These are phyloP conservation scores for Planiliza haematocheilus DNA, from an alignment of 2,113 vertebrate species.

Conservation along the genomic window DNA sequence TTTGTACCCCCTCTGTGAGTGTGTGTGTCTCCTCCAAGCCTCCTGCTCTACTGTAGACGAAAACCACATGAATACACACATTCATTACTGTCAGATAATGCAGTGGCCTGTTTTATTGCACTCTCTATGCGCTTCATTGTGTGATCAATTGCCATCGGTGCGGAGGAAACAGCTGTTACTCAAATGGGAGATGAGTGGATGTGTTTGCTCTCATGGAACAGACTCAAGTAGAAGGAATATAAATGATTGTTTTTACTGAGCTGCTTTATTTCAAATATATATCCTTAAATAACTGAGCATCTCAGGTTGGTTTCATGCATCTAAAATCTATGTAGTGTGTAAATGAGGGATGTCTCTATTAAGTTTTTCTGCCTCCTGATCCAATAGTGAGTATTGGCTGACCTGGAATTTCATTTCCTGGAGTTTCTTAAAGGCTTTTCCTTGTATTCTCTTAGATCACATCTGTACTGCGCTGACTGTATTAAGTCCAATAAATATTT, in stretches of 20 bases:
- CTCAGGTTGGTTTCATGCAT: neutral
- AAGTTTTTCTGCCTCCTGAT: too few species aligned
- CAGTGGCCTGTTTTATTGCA: conserved; percentile 46
- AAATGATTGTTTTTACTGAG: neutral
- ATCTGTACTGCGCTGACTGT: too few species aligned
- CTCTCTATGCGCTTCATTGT: conserved; percentile 25
- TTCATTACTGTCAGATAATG: conserved; percentile 58
- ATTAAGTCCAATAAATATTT: too few species aligned
- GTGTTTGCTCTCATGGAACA: neutral
- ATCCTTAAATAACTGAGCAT: too few species aligned
- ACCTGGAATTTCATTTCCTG: too few species aligned
- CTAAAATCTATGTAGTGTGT: neutral
- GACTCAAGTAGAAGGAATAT: neutral
- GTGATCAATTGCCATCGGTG: conserved; percentile 17
- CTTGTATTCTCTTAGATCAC: too few species aligned
- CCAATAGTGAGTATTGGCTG: too few species aligned
- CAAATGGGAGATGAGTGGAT: conserved; percentile 12
- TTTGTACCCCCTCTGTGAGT: conserved; percentile 62
- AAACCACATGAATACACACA: conserved; percentile 65
- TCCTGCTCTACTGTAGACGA: conserved; percentile 53
- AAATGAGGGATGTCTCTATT: too few species aligned
- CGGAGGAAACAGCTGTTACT: conserved; percentile 8
- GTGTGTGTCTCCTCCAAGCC: conserved; percentile 34
- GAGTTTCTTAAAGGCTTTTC: too few species aligned
- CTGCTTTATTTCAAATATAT: neutral